Percentiles rank a stretch among this genome's conserved stretches.
These are phyloP conservation scores for Alsophila aescularia DNA, from an alignment of 2,888 invertebrate genomes.

Conservation along the genomic window DNA sequence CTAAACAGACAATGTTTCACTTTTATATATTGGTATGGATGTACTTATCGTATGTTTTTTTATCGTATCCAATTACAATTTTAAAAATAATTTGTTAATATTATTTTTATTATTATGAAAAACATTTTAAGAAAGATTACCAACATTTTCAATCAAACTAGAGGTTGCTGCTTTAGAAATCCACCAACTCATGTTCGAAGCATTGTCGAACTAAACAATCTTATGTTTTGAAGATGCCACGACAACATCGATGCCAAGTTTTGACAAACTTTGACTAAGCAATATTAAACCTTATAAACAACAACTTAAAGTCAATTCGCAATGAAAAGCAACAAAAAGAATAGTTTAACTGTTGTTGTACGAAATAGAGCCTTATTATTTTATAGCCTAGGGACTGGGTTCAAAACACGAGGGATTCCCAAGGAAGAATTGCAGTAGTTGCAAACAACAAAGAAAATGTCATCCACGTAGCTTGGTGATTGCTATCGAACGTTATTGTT, in stretches of 20 bases:
- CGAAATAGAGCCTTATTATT: neutral
- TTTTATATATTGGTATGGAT: no score
- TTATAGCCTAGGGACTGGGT: neutral
- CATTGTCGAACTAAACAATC: neutral
- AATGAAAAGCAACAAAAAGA: neutral
- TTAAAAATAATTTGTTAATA: neutral
- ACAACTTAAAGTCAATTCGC: neutral
- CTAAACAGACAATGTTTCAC: no score
- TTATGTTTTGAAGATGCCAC: constrained; percentile 3
- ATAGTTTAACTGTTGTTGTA: neutral
- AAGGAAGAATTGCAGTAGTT: neutral
- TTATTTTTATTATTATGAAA: no score
- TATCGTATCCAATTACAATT: no score
- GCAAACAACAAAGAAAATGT: constrained; percentile 4
- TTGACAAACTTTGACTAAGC: neutral
- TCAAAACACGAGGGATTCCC: neutral
- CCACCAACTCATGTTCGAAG: neutral
- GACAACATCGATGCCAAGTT: neutral
- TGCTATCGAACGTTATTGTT: constrained; percentile 3
- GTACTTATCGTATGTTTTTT: no score
- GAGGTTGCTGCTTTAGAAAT: neutral
- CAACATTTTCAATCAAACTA: neutral
- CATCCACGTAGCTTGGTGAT: neutral
- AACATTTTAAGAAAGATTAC: no score
- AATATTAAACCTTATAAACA: neutral